Evolutionary conservation across 2,888 invertebrate species (phyloP), one percentile per base, ranked within the genome.

Genomic region (Amphipyra berbera): DNA sequence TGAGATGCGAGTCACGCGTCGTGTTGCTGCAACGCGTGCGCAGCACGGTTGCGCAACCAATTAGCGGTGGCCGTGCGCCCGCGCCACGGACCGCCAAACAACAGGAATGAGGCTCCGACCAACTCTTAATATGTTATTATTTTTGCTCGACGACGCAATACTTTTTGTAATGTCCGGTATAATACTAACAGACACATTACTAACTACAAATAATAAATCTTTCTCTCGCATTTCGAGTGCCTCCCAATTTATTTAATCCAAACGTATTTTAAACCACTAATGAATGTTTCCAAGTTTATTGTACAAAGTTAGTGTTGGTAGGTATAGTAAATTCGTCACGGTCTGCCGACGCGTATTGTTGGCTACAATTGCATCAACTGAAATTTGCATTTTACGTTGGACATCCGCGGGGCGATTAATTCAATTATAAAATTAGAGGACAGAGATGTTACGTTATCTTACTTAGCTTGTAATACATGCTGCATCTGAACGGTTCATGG

Each of bases 341-440:
- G 89, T 93, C 92, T 86, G 89, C 59, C 81, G 86, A 76, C 79
- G 76, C 68, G 82, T 86, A 84, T 83, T 90, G 90, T 90, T 88
- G 90, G 85, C 82, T 85, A 88, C 91, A 90, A 90, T 90, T 91
- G 91, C 90, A 84, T 77, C 77, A 91, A 79, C 81, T 59, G 69
- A 86, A 88, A 94, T 94, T 94, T 93, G 93, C 94, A 94, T 94
- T 92, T 90, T 88, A 88, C 86, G 85, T 87, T 86, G 87, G 82
- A 83, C 87, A 84, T 86, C 86, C 87, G 85, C 85, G 84, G 73
- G 78, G 86, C 86, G 84, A 90, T 91, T 91, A 91, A 90, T 90
- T 90, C 82, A 87, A 88, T 89, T 86, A 89, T 85, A 87, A 88
- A 88, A 87, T 83, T 82, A 84, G 79, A 86, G 78, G 81, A 85